Percentiles rank a stretch among this genome's conserved stretches.
Conservation (phyloP, 2,888 invertebrate species). For the Malthinus flaveolus region DNA sequence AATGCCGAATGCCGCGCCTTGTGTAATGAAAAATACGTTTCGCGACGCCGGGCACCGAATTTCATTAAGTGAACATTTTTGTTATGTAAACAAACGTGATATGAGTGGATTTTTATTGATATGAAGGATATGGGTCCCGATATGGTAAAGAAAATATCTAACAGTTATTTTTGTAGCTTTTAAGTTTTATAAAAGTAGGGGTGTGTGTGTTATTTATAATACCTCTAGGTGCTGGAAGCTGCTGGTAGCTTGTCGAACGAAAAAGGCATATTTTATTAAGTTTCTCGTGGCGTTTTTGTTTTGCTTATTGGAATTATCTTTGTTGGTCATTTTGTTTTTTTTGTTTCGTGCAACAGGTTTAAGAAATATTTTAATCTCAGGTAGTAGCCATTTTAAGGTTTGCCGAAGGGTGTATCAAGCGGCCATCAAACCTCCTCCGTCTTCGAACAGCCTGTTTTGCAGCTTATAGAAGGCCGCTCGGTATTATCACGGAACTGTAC, state of each 20-base stretch:
- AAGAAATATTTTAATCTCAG: conserved; percentile 63
- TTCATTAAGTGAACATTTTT: conserved; percentile 36
- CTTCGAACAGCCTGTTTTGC: neutral
- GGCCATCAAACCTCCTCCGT: conserved; percentile 17
- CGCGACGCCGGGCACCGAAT: conserved; percentile 53
- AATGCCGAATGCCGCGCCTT: conserved; percentile 48
- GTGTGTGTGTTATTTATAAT: conserved; percentile 18
- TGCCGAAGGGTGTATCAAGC: conserved; percentile 35
- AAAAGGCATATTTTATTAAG: neutral
- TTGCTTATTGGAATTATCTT: neutral
- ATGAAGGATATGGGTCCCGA: conserved; percentile 82
- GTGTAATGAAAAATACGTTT: conserved; percentile 48
- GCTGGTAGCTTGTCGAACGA: neutral
- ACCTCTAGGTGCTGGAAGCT: conserved; percentile 2
- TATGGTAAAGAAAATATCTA: conserved; percentile 63
- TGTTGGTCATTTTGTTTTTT: conserved; percentile 25
- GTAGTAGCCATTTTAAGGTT: conserved; percentile 62
- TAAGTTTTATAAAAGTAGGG: conserved; percentile 2
- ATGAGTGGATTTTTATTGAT: conserved; percentile 52
- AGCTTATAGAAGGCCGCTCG: conserved; percentile 8
- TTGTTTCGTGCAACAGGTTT: conserved; percentile 60
- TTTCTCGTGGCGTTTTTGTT: neutral
- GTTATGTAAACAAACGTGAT: conserved; percentile 30
- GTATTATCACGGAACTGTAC: neutral
- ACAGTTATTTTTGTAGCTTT: neutral